Base-by-base conservation (phyloP, 2,888 invertebrate genomes). In the Danaus chrysippus region DNA sequence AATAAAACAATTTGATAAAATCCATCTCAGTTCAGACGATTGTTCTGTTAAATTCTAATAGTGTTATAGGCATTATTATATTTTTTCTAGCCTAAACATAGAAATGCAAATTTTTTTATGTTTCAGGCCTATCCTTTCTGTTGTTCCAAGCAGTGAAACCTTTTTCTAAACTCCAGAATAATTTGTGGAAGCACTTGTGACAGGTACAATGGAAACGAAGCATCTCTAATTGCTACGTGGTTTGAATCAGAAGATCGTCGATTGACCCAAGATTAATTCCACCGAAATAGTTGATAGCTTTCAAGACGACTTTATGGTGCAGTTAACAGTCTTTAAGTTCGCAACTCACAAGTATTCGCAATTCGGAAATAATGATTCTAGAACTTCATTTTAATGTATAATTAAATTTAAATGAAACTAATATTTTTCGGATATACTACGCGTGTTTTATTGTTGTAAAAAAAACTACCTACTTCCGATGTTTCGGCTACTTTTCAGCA, bases 201-300 rank as follows among this genome's bases (percentile, higher is more conserved):
- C 12, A 23, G 52, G 42, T 59, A 53, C 63, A 66, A 59, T 66
- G 66, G 61, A 66, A 54, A 66, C 66, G 19, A 23, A 52, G 59
- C 58, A 56, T 65, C 58, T 78, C 81, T 86, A 87, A 87, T 87
- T 87, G 83, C 77, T 84, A 86, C 87, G 87, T 84, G 84, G 70
- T 63, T 69, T 63, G 87, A 83, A 86, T 87, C 67, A 67, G 72
- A 75, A 76, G 70, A 57, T 62, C 68, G 70, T 61, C 64, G 62
- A 68, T 68, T 67, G 70, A 70, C 67, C 64, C 59, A 61, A 62
- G 66, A 69, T 64, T 67, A 67, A 65, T 67, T 65, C 66, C 60
- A 41, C 58, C 60, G 60, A 65, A 64, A 65, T 67, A 64, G 62
- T 60, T 67, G 65, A 67, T 64, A 67, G 64, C 58, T 64, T 64